Evolutionary conservation across 2,888 invertebrate genomes (phyloP).

Genomic region (Campopleginae sp.): DNA sequence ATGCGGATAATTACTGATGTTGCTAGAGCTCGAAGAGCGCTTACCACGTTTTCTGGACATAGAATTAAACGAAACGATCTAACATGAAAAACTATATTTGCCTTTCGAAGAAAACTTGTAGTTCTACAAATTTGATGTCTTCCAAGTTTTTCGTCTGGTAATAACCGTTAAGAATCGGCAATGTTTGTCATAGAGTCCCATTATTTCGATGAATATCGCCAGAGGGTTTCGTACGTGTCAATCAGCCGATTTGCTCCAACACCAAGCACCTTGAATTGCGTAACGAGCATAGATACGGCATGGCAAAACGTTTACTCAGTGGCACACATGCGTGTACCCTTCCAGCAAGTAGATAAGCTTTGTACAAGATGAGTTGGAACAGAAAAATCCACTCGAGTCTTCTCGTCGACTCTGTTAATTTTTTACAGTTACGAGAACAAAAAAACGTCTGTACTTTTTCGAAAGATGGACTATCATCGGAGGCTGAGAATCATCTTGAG

Average conservation of each 20-base stretch:
- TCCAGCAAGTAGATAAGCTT: conserved; percentile 37
- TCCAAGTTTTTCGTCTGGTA: neutral
- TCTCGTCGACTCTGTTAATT: neutral
- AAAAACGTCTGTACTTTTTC: neutral
- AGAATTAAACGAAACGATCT: no score
- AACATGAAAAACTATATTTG: neutral
- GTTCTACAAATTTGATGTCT: neutral
- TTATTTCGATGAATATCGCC: neutral
- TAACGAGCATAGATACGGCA: conserved; percentile 10
- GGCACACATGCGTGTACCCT: conserved; percentile 47
- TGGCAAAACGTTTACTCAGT: conserved; percentile 18
- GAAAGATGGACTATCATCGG: neutral
- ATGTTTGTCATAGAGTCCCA: neutral
- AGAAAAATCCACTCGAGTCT: neutral
- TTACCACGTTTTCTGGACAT: no score
- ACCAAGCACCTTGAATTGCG: conserved; percentile 18
- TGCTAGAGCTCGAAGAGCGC: neutral
- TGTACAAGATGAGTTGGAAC: neutral
- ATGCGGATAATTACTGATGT: neutral
- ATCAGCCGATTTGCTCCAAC: neutral
- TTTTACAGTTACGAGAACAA: neutral
- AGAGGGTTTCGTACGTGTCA: neutral
- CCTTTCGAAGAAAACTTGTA: neutral
- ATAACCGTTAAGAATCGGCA: conserved; percentile 1
- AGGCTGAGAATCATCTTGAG: neutral